These are phyloP conservation scores for Odontocerum albicorne DNA, from an alignment of 2,888 invertebrate genomes.

Conservation along the genomic window DNA sequence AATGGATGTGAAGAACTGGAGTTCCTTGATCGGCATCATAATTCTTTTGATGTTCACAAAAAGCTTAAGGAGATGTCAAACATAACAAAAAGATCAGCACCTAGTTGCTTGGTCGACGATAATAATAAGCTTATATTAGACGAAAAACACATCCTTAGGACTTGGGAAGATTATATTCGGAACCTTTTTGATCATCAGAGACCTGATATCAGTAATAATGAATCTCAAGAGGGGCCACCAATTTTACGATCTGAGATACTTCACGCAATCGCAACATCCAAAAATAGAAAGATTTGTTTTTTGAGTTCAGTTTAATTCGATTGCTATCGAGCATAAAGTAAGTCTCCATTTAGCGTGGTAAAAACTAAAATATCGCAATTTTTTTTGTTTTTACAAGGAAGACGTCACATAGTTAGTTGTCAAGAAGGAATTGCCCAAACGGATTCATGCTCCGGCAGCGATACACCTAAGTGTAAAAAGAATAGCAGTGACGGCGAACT, in stretches of 20 bases:
- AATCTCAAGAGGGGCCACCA: slow-evolving; percentile 6
- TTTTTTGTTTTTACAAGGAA: too few relatives aligned
- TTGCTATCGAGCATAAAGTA: too few relatives aligned
- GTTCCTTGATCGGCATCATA: neutral
- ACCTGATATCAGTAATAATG: neutral
- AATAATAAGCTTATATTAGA: neutral
- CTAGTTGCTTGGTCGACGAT: neutral
- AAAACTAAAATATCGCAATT: too few relatives aligned
- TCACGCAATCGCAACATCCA: slow-evolving; percentile 2
- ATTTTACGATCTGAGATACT: slow-evolving; percentile 5
- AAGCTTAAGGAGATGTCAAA: neutral
- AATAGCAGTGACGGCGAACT: too few relatives aligned
- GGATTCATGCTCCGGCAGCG: too few relatives aligned
- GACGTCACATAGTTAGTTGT: too few relatives aligned
- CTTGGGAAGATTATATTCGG: slow-evolving; percentile 4
- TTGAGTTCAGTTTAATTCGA: too few relatives aligned
- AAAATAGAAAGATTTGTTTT: slow-evolving; percentile 6
- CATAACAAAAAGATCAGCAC: neutral
- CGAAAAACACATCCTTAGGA: neutral
- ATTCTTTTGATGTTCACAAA: neutral
- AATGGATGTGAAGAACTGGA: slow-evolving; percentile 6
- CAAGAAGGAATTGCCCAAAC: too few relatives aligned
- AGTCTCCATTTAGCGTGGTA: too few relatives aligned
- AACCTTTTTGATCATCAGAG: neutral
- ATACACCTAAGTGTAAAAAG: too few relatives aligned